Evolutionary conservation across 2,113 vertebrate species (phyloP).

Genomic region (Sinocyclocheilus grahami): DNA sequence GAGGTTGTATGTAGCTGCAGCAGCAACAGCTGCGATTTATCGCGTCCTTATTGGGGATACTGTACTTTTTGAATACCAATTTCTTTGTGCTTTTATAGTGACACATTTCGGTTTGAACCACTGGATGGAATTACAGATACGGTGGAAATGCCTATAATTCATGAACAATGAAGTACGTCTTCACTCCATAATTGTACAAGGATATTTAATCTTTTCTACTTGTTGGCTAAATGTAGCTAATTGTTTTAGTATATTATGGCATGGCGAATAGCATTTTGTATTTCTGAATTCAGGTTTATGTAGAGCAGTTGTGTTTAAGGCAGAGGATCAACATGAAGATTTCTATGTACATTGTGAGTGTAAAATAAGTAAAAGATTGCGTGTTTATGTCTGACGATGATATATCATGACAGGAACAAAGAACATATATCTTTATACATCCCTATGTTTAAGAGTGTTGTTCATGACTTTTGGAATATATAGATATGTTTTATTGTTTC

Average conservation of each 20-base stretch:
- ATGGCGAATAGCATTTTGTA: conserved; percentile 99
- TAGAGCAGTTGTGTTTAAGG: conserved; percentile 99
- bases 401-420: conserved; percentile 94
- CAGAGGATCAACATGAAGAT: conserved; percentile 92
- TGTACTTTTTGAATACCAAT: conserved; percentile 88
- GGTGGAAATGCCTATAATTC: conserved; percentile 96
- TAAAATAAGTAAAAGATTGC: conserved; percentile 99
- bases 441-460: conserved; percentile 84
- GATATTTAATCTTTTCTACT: conserved; percentile 99
- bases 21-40: conserved; percentile 48
- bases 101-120: conserved; percentile 96
- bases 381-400: conserved; percentile 93
- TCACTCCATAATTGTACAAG: conserved; percentile 97
- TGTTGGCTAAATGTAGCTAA: conserved; percentile 98
- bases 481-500: conserved; percentile 78
- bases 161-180: conserved; percentile 94
- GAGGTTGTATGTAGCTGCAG: conserved; percentile 60
- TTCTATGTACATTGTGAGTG: conserved; percentile 99
- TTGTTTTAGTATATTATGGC: conserved; percentile 99
- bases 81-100: conserved; percentile 91
- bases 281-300: conserved; percentile 95
- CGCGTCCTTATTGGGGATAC: conserved; percentile 79
- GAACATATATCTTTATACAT: conserved; percentile 88
- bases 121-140: conserved; percentile 90
- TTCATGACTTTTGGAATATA: conserved; percentile 82